Conservation (phyloP, 2,888 invertebrate genomes). For the Ptychoptera contaminata region DNA sequence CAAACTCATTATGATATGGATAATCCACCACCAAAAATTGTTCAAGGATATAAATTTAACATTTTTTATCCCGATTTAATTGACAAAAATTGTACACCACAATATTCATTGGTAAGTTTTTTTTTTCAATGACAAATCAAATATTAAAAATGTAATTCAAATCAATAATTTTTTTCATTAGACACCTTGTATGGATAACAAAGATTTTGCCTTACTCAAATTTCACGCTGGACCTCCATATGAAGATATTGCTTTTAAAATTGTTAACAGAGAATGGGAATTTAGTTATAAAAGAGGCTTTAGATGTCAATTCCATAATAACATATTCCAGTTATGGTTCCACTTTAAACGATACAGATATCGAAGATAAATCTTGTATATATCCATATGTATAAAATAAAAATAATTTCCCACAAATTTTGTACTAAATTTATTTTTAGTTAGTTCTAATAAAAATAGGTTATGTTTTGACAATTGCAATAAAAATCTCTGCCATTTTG, state of each 20-base stretch:
- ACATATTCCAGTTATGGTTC: slow-evolving; percentile 99
- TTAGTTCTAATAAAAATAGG: too few relatives aligned
- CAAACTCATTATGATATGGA: slow-evolving; percentile 99
- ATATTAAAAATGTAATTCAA: slow-evolving; percentile 1
- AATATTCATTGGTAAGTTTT: slow-evolving; percentile 67
- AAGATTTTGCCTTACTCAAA: slow-evolving; percentile 84
- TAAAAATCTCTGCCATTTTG: too few relatives aligned
- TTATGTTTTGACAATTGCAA: too few relatives aligned
- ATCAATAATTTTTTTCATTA: slow-evolving; percentile 29
- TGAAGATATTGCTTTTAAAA: slow-evolving; percentile 97
- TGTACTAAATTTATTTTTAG: too few relatives aligned
- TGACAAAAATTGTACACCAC: slow-evolving; percentile 80
- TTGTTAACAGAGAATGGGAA: slow-evolving; percentile 99
- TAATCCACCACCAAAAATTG: slow-evolving; percentile 99
- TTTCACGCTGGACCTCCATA: slow-evolving; percentile 99
- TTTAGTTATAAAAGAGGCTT: slow-evolving; percentile 97
- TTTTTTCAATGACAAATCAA: background rate
- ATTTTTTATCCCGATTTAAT: slow-evolving; percentile 99
- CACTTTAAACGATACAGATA: slow-evolving; percentile 98
- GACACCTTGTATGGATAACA: slow-evolving; percentile 82
- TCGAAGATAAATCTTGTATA: slow-evolving; percentile 40
- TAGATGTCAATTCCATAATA: slow-evolving; percentile 98
- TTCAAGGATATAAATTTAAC: slow-evolving; percentile 99
- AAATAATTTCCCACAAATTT: too few relatives aligned
- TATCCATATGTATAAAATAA: too few relatives aligned